These are phyloP conservation scores for Ondatra zibethicus DNA, from an alignment of 2,113 vertebrate genomes.

Conservation along the genomic window DNA sequence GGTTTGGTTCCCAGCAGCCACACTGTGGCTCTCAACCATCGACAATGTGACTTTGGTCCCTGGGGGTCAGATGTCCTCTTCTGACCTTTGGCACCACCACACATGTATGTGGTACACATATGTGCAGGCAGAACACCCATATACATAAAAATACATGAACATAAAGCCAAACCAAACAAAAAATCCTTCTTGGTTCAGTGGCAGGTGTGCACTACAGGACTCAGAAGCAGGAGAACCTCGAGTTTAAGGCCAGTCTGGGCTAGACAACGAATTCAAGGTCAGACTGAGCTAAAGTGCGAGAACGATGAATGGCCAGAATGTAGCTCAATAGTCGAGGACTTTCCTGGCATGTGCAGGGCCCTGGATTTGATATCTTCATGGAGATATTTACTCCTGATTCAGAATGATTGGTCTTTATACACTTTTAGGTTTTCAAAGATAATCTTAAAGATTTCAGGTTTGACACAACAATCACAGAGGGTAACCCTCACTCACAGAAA, in stretches of 20 bases:
- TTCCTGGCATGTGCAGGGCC: not conserved
- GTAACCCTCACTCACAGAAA: not conserved
- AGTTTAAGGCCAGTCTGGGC: not conserved
- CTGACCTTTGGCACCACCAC: not conserved
- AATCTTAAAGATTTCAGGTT: not conserved
- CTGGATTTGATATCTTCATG: not conserved
- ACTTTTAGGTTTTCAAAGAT: slow-evolving; percentile 8
- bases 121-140: not conserved
- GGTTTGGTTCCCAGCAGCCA: not conserved
- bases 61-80: not conserved
- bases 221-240: not conserved
- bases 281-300: too few species aligned
- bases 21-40: not conserved
- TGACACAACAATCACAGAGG: not conserved
- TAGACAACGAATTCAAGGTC: not conserved
- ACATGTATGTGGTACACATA: not conserved
- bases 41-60: not conserved
- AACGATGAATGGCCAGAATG: not conserved
- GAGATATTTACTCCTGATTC: not conserved
- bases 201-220: not conserved
- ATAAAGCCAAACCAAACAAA: not conserved
- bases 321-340: not conserved
- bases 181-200: not conserved
- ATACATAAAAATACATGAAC: not conserved
- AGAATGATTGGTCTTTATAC: not conserved